Evolutionary conservation across 2,797 vertebrate species (phyloP), one percentile per base, ranked within the genome.

Genomic region (Numenius phaeopus): DNA sequence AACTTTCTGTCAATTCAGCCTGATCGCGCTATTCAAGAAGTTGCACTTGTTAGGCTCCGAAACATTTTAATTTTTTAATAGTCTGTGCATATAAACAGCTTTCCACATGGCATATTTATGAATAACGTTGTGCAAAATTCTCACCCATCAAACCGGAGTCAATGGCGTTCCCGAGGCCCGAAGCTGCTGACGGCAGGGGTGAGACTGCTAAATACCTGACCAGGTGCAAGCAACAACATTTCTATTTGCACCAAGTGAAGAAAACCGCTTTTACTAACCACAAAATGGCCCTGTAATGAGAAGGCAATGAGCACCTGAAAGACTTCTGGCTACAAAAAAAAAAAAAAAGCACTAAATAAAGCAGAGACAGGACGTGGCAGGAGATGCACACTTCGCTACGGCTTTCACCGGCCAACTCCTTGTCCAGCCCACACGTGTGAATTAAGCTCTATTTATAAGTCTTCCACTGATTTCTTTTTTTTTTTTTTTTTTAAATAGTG

Each of bases 391-490:
- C 52, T 46, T 47, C 0, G 0, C 3, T 0, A 44, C 21, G 82
- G 59, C 62, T 90, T 83, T 90, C 58, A 64, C 32, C 1, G 0
- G 44, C 21, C 17, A 12, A 59, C 67, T 91, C 87, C 46, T 66
- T 23, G 6, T 66, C 40, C 75, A 93, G 67, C 78, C 64, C 65
- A 86, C 78, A 78, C 5, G 42, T 94, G 80, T 96, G 92, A 94
- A 94, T 73, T 93, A 54, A 81, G 62, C 44, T 87, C 96, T 96
- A 96, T 96, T 97, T 97, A 95, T 97, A 96, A 90, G 70, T 22
- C 82, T 66, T 75, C 32, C 73, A 61, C 66, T 22, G 37, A 50
- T 64, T 65, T 32, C 24, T 26, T 20, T 18, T 46, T 93, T 88
- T 91, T 88, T 89, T 3, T 27, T 18, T 46, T 92, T 89, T 91